These are phyloP conservation scores for Motacilla alba DNA, from an alignment of 2,113 vertebrate genomes.

Conservation along the genomic window DNA sequence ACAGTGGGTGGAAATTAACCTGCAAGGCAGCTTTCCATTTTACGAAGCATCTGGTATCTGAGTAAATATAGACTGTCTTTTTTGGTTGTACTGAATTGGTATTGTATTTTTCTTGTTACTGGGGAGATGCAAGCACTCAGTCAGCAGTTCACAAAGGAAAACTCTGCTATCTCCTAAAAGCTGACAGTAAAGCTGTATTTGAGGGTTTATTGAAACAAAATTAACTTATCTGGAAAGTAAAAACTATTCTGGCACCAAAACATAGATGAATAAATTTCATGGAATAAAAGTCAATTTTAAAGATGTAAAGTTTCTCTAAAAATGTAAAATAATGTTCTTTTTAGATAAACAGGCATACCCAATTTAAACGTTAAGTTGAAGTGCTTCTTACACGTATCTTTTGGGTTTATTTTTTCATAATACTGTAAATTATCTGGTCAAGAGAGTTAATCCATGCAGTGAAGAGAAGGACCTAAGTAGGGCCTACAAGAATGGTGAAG, in stretches of 20 bases:
- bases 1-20: background rate
- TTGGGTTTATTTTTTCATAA: background rate
- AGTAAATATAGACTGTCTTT: background rate
- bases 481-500: background rate
- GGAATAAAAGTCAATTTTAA: background rate
- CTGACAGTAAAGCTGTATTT: background rate
- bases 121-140: background rate
- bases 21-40: background rate
- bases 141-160: background rate
- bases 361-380: background rate
- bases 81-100: background rate
- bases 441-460: background rate
- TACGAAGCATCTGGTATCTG: background rate
- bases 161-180: background rate
- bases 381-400: background rate
- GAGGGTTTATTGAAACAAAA: background rate
- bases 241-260: background rate
- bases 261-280: fast-evolving
- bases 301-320: background rate
- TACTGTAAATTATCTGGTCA: background rate
- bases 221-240: background rate
- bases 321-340: background rate
- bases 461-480: background rate
- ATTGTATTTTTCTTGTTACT: background rate
- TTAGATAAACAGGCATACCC: background rate